Evolutionary conservation across 2,888 invertebrate species (phyloP), one percentile per base, ranked within the genome.

Genomic region (Argynnis bischoffii): DNA sequence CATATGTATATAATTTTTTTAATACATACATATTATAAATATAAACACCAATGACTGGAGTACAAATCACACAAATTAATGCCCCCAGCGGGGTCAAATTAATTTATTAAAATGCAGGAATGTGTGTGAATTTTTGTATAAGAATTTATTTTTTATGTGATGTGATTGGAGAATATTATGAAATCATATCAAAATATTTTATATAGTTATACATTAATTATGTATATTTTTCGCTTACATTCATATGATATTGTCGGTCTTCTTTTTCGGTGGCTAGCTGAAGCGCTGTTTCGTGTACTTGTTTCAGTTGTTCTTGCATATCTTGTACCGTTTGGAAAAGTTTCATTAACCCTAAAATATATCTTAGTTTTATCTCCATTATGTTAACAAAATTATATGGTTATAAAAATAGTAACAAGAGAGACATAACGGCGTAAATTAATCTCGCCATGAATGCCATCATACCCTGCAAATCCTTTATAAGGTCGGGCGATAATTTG

Each of bases 231-330:
- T 41, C 8, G 2, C 55, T 79, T 81, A 95, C 95, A 74, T 94
- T 93, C 47, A 94, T 88, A 69, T 93, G 86, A 8, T 85, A 81
- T 66, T 94, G 93, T 18, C 93, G 88, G 61, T 92, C 90, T 35
- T 94, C 94, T 67, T 93, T 93, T 65, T 95, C 95, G 1, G 93
- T 90, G 15, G 93, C 84, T 18, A 95, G 79, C 72, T 90, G 91
- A 16, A 85, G 65, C 1, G 92, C 90, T 0, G 89, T 88, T 0
- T 89, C 85, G 73, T 91, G 87, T 0, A 92, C 89, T 68, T 86
- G 79, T 53, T 83, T 78, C 65, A 92, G 66, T 63, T 92, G 88
- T 4, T 74, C 76, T 69, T 92, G 88, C 90, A 92, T 91, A 1
- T 83, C 84, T 74, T 90, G 86, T 0, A 92, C 90, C 0, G 89